phyloP scores from a whole-genome alignment of 2,888 invertebrate species.

The Oscheius sp. region DNA sequence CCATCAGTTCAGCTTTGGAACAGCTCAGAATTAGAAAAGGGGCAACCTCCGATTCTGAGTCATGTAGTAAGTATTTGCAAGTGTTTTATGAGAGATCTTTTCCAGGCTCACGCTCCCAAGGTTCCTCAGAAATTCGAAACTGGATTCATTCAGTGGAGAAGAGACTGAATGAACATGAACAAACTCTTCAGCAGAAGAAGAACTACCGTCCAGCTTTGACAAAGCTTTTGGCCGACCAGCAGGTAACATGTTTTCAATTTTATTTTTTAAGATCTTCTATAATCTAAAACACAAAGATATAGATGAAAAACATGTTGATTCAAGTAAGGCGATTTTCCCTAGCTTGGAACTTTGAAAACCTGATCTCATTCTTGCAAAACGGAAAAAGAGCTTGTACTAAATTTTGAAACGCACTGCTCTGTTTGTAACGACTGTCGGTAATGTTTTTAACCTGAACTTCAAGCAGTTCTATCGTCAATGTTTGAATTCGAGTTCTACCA shows the following conservation, averaged over 20 bases:
- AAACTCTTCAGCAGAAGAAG: slow-evolving; percentile 37
- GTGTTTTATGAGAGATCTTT: background rate
- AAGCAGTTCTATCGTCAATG: too few relatives aligned
- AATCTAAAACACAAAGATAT: too few relatives aligned
- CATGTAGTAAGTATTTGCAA: slow-evolving; percentile 43
- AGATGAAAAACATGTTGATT: too few relatives aligned
- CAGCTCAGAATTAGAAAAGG: slow-evolving; percentile 47
- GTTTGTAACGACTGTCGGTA: too few relatives aligned
- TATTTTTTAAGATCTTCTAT: background rate
- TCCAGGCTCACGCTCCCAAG: slow-evolving; percentile 34
- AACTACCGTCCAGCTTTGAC: slow-evolving; percentile 39
- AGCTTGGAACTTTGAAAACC: too few relatives aligned
- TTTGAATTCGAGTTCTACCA: too few relatives aligned
- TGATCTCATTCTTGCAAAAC: too few relatives aligned
- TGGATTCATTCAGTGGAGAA: slow-evolving; percentile 54
- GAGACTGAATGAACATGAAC: slow-evolving; percentile 45
- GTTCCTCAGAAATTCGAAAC: slow-evolving; percentile 48
- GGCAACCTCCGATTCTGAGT: slow-evolving; percentile 47
- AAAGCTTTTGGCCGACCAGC: slow-evolving; percentile 53
- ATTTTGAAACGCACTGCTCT: too few relatives aligned
- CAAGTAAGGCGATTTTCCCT: too few relatives aligned
- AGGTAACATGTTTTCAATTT: slow-evolving; percentile 41
- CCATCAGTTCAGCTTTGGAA: slow-evolving; percentile 59
- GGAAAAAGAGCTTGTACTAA: too few relatives aligned
- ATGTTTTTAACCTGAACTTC: too few relatives aligned